A percentile compares a stretch with the other conserved stretches of the same genome.
Evolutionary conservation across 2,888 invertebrate genomes (phyloP).

Genomic region (Pedicia rivosa): DNA sequence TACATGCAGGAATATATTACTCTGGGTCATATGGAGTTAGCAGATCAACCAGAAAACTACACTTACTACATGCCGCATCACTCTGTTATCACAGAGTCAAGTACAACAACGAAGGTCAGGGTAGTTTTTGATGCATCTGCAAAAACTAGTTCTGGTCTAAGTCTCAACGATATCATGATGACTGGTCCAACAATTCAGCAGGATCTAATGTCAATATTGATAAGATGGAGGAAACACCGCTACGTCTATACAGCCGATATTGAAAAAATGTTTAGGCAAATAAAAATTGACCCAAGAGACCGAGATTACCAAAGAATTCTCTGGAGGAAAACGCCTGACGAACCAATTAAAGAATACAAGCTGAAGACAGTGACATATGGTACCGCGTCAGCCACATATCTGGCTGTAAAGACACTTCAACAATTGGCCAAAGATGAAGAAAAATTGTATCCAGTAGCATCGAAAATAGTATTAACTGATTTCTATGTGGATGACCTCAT

Average conservation of each 20-base stretch:
- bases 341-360: slow-evolving; percentile 9
- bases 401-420: slow-evolving; percentile 12
- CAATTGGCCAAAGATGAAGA: slow-evolving; percentile 10
- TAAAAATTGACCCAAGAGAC: too few species aligned
- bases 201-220: not conserved
- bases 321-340: too few species aligned
- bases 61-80: too few species aligned
- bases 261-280: slow-evolving; percentile 6
- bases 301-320: too few species aligned
- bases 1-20: slow-evolving; percentile 4
- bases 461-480: not conserved
- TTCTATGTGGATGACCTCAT: slow-evolving; percentile 3
- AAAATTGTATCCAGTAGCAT: not conserved
- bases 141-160: not conserved
- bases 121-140: slow-evolving; percentile 8
- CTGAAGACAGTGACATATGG: slow-evolving; percentile 14
- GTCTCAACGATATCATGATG: slow-evolving; percentile 7
- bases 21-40: slow-evolving; percentile 4
- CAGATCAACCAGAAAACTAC: not conserved
- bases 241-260: slow-evolving; percentile 9
- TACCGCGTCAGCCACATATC: slow-evolving; percentile 12
- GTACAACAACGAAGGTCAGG: slow-evolving; percentile 6
- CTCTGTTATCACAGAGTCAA: too few species aligned
- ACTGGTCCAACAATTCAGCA: slow-evolving; percentile 5
- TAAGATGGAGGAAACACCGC: not conserved